Percentiles rank a stretch among this genome's conserved stretches.
Evolutionary conservation across 2,888 invertebrate species (phyloP).

Genomic region (Melinaea marsaeus): DNA sequence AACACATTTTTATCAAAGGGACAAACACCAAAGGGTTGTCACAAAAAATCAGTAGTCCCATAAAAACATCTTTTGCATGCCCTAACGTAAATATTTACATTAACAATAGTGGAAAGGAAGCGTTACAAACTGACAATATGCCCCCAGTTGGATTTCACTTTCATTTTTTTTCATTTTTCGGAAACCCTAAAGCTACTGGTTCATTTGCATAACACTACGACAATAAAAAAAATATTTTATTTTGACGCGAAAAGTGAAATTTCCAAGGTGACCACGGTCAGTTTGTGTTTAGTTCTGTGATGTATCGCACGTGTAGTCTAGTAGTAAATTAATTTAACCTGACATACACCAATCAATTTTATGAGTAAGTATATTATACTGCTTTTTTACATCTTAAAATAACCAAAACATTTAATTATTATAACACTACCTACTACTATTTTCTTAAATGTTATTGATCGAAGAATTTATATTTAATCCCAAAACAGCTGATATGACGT

Average conservation of each 20-base stretch:
- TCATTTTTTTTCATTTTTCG: slow-evolving; percentile 60
- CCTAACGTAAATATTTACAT: slow-evolving; percentile 72
- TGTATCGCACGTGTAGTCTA: slow-evolving; percentile 54
- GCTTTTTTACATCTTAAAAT: too few relatives aligned
- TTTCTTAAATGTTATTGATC: slow-evolving; percentile 7
- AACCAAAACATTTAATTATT: too few relatives aligned
- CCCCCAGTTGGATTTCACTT: slow-evolving; percentile 73
- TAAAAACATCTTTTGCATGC: slow-evolving; percentile 75
- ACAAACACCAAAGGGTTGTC: slow-evolving; percentile 63
- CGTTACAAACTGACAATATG: slow-evolving; percentile 66
- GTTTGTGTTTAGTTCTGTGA: slow-evolving; percentile 61
- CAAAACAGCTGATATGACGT: slow-evolving; percentile 57
- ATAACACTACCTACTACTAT: background rate
- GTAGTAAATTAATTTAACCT: slow-evolving; percentile 11
- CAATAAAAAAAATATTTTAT: slow-evolving; percentile 64
- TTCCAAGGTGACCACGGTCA: slow-evolving; percentile 64
- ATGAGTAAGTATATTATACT: too few relatives aligned
- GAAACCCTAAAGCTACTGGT: slow-evolving; percentile 71
- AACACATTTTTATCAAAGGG: slow-evolving; percentile 50
- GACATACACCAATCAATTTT: too few relatives aligned
- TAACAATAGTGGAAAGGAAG: slow-evolving; percentile 60
- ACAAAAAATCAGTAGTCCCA: slow-evolving; percentile 69
- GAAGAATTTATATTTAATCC: slow-evolving; percentile 26
- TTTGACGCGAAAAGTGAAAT: slow-evolving; percentile 74
- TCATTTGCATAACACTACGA: slow-evolving; percentile 73